Conservation (phyloP, 2,113 vertebrate genomes). For the Strigops habroptila region DNA sequence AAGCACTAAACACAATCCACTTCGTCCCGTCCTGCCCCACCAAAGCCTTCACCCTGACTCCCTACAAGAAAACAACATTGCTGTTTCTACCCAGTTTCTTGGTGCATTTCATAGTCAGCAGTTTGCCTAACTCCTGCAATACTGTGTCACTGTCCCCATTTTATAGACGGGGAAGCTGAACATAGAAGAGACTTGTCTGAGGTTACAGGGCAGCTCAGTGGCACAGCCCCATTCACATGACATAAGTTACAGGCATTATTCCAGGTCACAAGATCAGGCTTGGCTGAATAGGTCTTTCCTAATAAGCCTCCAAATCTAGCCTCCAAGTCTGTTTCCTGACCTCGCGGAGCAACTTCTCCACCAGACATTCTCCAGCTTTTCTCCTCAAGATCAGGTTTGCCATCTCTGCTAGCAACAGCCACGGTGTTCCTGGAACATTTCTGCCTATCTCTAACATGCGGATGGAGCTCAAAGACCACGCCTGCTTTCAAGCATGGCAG, state of each 20-base stretch:
- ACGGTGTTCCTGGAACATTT: background rate
- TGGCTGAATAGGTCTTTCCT: background rate
- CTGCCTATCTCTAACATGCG: background rate
- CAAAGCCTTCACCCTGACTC: background rate
- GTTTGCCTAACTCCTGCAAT: fast-evolving
- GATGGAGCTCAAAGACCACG: background rate
- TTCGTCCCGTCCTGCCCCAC: background rate
- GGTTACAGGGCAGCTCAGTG: background rate
- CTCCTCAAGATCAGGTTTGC: background rate
- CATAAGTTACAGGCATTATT: background rate
- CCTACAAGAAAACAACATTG: background rate
- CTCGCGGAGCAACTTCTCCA: background rate
- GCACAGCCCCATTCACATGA: background rate
- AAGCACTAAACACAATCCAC: background rate
- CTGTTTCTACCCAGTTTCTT: background rate
- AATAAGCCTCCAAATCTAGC: background rate
- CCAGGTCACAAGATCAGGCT: background rate
- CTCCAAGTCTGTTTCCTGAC: background rate
- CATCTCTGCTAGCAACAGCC: background rate
- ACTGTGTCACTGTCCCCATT: background rate
- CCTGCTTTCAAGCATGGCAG: background rate
- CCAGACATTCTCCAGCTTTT: background rate
- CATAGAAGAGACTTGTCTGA: fast-evolving
- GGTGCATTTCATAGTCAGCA: background rate
- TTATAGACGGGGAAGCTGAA: background rate